Conservation (phyloP, 1,140 invertebrate species). For the Hermatobates lingyangjiaoensis region DNA sequence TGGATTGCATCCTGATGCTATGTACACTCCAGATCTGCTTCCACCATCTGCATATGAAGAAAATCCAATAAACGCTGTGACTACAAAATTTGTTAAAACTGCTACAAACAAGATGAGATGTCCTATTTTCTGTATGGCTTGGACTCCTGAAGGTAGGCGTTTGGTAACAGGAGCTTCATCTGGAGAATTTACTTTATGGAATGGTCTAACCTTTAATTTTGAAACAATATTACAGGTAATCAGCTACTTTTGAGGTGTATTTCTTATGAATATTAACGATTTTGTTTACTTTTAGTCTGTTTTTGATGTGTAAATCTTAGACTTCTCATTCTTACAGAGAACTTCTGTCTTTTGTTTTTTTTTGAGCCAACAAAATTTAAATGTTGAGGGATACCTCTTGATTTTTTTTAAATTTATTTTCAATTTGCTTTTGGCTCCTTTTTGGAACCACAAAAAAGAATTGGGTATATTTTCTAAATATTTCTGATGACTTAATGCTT, state of each 20-base stretch:
- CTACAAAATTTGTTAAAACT: slow-evolving; percentile 89
- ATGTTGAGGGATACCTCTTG: too few relatives aligned
- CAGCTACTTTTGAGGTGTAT: slow-evolving; percentile 4
- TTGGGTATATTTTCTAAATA: too few relatives aligned
- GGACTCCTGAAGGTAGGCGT: slow-evolving; percentile 95
- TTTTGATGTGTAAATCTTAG: too few relatives aligned
- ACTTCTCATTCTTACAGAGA: too few relatives aligned
- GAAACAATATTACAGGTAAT: slow-evolving; percentile 95
- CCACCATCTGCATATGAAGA: slow-evolving; percentile 77
- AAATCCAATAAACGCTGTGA: slow-evolving; percentile 93
- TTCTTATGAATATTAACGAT: too few relatives aligned
- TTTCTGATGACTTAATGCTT: too few relatives aligned
- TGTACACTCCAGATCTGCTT: slow-evolving; percentile 70
- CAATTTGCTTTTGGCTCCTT: too few relatives aligned
- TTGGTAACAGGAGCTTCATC: slow-evolving; percentile 96
- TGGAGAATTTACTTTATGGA: slow-evolving; percentile 99
- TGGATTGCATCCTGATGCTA: slow-evolving; percentile 75
- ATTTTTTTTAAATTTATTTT: too few relatives aligned
- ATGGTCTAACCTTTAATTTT: slow-evolving; percentile 99
- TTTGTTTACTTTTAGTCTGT: too few relatives aligned
- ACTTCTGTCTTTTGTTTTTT: too few relatives aligned
- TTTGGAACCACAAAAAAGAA: too few relatives aligned
- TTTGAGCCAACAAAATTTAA: too few relatives aligned
- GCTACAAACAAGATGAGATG: slow-evolving; percentile 99
- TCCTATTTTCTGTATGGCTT: slow-evolving; percentile 95